Base-by-base conservation (phyloP, 2,113 vertebrate species). In the Sinocyclocheilus anophthalmus region DNA sequence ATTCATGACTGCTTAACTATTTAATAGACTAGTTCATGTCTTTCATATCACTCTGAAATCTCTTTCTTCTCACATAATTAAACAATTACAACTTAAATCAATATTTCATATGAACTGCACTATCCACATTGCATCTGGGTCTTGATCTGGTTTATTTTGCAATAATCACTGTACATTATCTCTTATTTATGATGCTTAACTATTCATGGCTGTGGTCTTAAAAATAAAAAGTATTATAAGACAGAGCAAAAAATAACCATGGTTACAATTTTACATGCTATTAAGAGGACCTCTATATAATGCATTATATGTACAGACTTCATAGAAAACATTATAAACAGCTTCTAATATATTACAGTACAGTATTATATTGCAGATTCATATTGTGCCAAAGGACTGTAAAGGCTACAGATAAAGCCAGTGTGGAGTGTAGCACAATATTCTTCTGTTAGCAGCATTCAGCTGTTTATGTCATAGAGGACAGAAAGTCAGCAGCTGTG, bases 401-500 rank as follows among this genome's bases (percentile, higher is more conserved):
- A 42, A 9, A 42, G 39, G 39, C n/a, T 3, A 16, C 6, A 20
- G 14, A 42, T 22, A 20, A 73, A 73, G 37, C 20, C 20, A 73
- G 37, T 12, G 20, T 11, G 33, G 37, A 45, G 45, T 55, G 30
- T 53, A 73, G 70, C 70, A 12, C 70, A 73, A 42, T 73, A 73
- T n/a, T 42, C n/a, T n/a, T 57, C 18, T 30, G 10, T 78, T 30
- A 33, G 8, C 18, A 33, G 8, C 26, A 33, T 20, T 37, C 50
- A 37, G 53, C 18, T 20, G 10, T 30, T 57, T 14, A 55, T 61
- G 50, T 87, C 16, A 45, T 67, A 39, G 73, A 85, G 87, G 70
- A 81, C 67, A 37, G 50, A 65, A 33, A 79, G 59, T 59, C 37
- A 37, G 73, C 65, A 30, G 24, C 77, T 42, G 78, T 45, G 55